Percentiles rank a stretch among this genome's conserved stretches.
phyloP scores from a whole-genome alignment of 2,113 vertebrate genomes.

The Zapus hudsonius region DNA sequence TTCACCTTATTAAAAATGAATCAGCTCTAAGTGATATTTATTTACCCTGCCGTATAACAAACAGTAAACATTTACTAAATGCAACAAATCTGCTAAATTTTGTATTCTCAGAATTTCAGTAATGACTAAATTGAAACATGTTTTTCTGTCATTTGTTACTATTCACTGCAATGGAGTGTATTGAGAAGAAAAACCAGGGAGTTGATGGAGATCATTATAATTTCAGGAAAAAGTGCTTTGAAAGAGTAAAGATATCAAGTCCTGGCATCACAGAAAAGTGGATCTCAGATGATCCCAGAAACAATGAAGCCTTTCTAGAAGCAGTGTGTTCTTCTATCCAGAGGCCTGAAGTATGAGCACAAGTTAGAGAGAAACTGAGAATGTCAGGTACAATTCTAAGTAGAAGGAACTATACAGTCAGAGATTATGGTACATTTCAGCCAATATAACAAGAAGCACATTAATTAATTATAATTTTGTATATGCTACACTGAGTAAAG shows the following conservation, averaged over 20 bases:
- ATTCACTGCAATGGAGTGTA: not conserved
- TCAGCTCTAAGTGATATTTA: not conserved
- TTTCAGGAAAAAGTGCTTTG: not conserved
- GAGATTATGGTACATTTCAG: not conserved
- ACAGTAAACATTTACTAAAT: not conserved
- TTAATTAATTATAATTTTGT: not conserved
- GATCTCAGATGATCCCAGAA: not conserved
- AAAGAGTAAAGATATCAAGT: not conserved
- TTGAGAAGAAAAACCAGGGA: not conserved
- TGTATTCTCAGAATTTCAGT: not conserved
- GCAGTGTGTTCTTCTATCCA: not conserved
- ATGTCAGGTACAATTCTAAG: not conserved
- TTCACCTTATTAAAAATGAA: conserved; percentile 10
- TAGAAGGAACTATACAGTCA: not conserved
- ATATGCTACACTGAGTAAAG: not conserved
- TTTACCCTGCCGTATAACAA: not conserved
- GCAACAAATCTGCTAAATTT: not conserved
- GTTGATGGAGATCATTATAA: not conserved
- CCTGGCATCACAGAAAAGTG: not conserved
- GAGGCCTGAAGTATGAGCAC: not conserved
- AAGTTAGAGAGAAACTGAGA: not conserved
- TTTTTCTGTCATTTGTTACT: not conserved
- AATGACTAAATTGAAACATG: not conserved
- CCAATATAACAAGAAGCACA: not conserved
- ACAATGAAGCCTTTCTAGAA: not conserved